A percentile compares a stretch with the other conserved stretches of the same genome.
These are phyloP conservation scores for Chaetogeoica ovagalla DNA, from an alignment of 2,888 invertebrate genomes.

Conservation along the genomic window DNA sequence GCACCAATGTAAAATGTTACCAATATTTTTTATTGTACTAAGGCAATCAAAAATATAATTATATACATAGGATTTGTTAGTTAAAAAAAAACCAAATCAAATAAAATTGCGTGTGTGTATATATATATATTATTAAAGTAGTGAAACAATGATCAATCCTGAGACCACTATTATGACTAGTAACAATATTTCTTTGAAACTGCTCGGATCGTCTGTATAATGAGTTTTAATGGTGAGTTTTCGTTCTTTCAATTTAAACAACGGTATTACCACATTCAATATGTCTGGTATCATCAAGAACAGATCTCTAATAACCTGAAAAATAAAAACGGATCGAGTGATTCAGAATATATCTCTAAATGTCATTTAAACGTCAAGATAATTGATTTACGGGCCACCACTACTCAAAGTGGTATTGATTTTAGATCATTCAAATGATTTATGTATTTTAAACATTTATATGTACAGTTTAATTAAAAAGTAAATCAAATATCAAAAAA, in stretches of 20 bases:
- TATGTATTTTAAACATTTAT: no score
- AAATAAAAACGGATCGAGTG: conserved; percentile 27
- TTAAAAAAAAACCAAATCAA: neutral
- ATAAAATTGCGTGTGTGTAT: neutral
- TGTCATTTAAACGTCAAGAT: no score
- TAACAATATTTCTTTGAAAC: conserved; percentile 52
- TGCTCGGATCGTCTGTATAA: conserved; percentile 36
- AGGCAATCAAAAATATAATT: conserved; percentile 32
- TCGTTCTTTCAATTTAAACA: conserved; percentile 61
- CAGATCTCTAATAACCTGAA: conserved; percentile 66
- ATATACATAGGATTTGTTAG: conserved; percentile 27
- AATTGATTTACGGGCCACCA: no score
- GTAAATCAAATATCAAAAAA: no score
- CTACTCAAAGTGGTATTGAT: no score
- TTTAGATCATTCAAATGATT: no score
- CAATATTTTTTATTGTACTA: conserved; percentile 13
- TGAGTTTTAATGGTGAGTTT: conserved; percentile 4
- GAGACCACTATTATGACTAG: conserved; percentile 51
- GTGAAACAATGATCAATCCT: conserved; percentile 54
- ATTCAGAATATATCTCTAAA: neutral
- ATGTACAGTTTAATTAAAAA: no score
- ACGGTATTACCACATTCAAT: conserved; percentile 67
- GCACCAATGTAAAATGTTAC: conserved; percentile 48
- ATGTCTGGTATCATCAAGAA: conserved; percentile 71
- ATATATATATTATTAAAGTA: no score